These are phyloP conservation scores for Tenthredo livida DNA, from an alignment of 2,888 invertebrate species.

Conservation along the genomic window DNA sequence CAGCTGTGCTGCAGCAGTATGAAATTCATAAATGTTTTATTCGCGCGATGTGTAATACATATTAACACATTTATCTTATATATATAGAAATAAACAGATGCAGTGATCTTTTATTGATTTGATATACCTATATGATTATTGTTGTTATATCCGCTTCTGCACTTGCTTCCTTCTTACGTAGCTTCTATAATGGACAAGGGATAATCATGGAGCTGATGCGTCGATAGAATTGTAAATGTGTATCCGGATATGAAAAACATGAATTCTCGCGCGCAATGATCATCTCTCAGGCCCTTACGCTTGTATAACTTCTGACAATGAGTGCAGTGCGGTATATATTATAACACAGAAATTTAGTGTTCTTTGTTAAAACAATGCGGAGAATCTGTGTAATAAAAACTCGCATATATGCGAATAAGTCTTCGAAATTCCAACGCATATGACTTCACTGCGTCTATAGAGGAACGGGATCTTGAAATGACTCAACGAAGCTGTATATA, in stretches of 20 bases:
- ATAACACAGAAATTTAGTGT: neutral
- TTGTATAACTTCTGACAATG: neutral
- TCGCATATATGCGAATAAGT: slow-evolving; percentile 5
- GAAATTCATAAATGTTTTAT: neutral
- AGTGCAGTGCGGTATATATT: neutral
- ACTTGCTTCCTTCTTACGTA: neutral
- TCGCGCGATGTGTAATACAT: neutral
- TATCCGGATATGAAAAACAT: neutral
- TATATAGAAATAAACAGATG: slow-evolving; percentile 7
- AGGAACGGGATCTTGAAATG: slow-evolving; percentile 50
- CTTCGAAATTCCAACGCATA: slow-evolving; percentile 44
- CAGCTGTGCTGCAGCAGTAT: neutral
- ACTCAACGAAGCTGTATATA: slow-evolving; percentile 44
- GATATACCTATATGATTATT: neutral
- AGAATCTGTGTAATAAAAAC: neutral
- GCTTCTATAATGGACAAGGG: neutral
- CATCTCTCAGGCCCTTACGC: neutral
- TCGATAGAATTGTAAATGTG: slow-evolving; percentile 1
- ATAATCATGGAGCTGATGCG: neutral
- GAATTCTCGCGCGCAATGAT: neutral
- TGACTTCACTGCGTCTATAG: slow-evolving; percentile 45
- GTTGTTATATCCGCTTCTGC: slow-evolving; percentile 6
- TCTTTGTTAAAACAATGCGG: slow-evolving; percentile 12
- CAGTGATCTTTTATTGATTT: neutral
- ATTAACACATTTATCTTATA: neutral